Conservation (phyloP, 2,113 vertebrate genomes). For the Mus musculus region GRCm39 chr8:100344501-100345000, state of each 20-base stretch:
- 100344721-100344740: neutral
- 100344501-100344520: neutral
- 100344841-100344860: neutral
- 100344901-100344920: neutral
- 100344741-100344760: neutral
- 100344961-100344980: neutral
- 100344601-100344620: constrained; percentile 2
- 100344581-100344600: neutral
- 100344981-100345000: neutral
- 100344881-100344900: neutral
- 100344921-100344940: neutral
- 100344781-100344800: neutral
- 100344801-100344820: neutral
- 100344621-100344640: neutral
- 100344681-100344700: neutral
- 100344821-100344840: neutral
- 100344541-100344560: neutral
- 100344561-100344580: neutral
- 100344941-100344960: neutral
- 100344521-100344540: neutral
- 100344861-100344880: neutral
- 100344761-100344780: neutral
- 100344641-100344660: neutral
- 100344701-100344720: neutral
- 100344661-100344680: neutral